Conservation (phyloP, 2,797 vertebrate genomes). For the Apogon talboti region DNA sequence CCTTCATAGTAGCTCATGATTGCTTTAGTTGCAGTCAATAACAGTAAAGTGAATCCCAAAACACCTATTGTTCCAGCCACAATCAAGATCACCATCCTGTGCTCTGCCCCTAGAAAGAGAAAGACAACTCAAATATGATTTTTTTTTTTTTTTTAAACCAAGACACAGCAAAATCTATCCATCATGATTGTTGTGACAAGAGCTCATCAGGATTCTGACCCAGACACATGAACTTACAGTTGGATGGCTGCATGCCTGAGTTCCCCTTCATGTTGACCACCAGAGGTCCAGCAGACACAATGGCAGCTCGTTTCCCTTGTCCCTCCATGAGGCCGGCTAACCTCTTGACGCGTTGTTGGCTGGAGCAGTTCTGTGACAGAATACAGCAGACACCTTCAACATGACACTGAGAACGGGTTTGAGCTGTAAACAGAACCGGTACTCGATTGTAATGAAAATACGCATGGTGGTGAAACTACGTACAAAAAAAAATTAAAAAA, state of each 20-base stretch:
- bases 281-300: constrained; percentile 78
- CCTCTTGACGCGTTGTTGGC: constrained; percentile 43
- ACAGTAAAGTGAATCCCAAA: constrained; percentile 53
- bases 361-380: constrained; percentile 59
- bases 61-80: constrained; percentile 64
- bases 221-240: constrained; percentile 61
- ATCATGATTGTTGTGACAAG: too few species aligned
- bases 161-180: too few species aligned
- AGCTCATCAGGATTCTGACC: too few species aligned
- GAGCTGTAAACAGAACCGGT: too few species aligned
- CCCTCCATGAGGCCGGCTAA: constrained; percentile 3
- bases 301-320: constrained; percentile 5
- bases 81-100: constrained; percentile 42
- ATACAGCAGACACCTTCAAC: background rate
- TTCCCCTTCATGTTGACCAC: constrained; percentile 33
- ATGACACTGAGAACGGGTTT: too few species aligned
- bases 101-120: constrained; percentile 65
- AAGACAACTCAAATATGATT: background rate
- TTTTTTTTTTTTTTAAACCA: too few species aligned
- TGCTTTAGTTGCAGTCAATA: constrained; percentile 63
- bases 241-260: background rate
- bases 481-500: too few species aligned
- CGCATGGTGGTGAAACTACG: too few species aligned
- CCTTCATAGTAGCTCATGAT: constrained; percentile 65
- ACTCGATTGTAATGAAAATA: too few species aligned